Conservation (phyloP, 1,140 invertebrate species). For the Oedothorax gibbosus region DNA sequence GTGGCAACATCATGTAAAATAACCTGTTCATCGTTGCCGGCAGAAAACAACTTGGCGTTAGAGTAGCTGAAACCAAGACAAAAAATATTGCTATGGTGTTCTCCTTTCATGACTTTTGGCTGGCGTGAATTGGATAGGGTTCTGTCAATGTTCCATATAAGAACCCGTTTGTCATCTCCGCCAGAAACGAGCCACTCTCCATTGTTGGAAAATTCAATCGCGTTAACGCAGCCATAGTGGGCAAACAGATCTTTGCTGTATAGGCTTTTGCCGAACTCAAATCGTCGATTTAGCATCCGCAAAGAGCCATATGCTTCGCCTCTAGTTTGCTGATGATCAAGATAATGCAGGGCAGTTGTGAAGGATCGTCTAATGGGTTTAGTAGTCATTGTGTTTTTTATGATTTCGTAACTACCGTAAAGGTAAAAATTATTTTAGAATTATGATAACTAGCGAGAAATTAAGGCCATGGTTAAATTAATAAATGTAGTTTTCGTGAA, state of each 20-base stretch:
- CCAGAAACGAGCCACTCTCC: slow-evolving; percentile 89
- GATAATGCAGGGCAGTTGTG: slow-evolving; percentile 52
- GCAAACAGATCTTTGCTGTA: slow-evolving; percentile 86
- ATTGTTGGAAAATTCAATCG: slow-evolving; percentile 91
- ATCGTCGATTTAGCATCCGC: slow-evolving; percentile 64
- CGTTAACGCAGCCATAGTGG: slow-evolving; percentile 97
- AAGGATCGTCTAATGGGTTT: not conserved
- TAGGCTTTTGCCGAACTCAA: slow-evolving; percentile 72
- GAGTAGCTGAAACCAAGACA: slow-evolving; percentile 85
- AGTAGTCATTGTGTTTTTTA: not conserved
- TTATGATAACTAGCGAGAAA: no score
- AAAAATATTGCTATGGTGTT: slow-evolving; percentile 94
- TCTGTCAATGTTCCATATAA: slow-evolving; percentile 88
- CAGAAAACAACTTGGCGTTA: slow-evolving; percentile 88
- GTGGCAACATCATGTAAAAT: slow-evolving; percentile 85
- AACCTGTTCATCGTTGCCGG: slow-evolving; percentile 94
- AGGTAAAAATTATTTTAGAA: no score
- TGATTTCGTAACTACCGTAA: no score
- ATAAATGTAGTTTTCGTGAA: no score
- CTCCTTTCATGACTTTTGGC: slow-evolving; percentile 80
- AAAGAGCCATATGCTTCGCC: slow-evolving; percentile 10
- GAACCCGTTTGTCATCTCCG: slow-evolving; percentile 90
- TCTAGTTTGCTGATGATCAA: slow-evolving; percentile 35
- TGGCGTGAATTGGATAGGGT: slow-evolving; percentile 72
- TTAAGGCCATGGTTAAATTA: no score